Evolutionary conservation across 2,797 vertebrate genomes (phyloP), one percentile per base, ranked within the genome.

Genomic region (Acanthurus tractus): DNA sequence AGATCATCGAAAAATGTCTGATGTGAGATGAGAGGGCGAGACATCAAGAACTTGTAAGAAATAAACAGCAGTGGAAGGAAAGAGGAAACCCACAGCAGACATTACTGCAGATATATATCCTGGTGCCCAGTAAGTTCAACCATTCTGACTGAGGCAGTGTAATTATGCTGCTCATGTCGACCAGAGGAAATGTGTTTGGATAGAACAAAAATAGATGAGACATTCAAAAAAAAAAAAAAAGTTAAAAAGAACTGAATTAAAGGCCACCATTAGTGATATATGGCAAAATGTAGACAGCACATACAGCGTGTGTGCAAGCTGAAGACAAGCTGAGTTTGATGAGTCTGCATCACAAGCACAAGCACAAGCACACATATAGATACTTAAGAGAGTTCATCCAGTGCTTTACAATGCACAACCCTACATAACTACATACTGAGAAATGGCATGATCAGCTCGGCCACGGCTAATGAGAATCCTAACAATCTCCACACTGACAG

Each of bases 161-260:
- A 66, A 74, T 76, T 59, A 81, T 53, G 69, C 38, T 5, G 64
- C 65, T 83, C 63, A 54, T 45, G 48, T 72, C 76, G 22, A 29
- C 57, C 44, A 76, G 14, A 64, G 64, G 18, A 74, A 53, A 82
- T 48, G 46, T 36, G 52, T 52, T 65, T 46, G n/a, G 63, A 38
- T 25, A 58, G 23, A 54, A 45, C 63, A 66, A 72, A 76, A 83
- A 79, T 40, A 83, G 67, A 79, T 4, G 4, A 83, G 58, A 49
- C 50, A 11, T 15, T 42, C 11, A 3, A 44, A 57, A 66, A 68
- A 63, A 57, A 66, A 68, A 63, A 73, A 66, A 20, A 70, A 17
- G 17, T 49, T 59, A 48, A 23, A 61, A 70, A 73, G 25, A 55
- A 2, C 3, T 44, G 48, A 57, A 46, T 70, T 82, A 68, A 78